Evolutionary conservation across 1,140 invertebrate genomes (phyloP).

Genomic region (Leucophenga varia): DNA sequence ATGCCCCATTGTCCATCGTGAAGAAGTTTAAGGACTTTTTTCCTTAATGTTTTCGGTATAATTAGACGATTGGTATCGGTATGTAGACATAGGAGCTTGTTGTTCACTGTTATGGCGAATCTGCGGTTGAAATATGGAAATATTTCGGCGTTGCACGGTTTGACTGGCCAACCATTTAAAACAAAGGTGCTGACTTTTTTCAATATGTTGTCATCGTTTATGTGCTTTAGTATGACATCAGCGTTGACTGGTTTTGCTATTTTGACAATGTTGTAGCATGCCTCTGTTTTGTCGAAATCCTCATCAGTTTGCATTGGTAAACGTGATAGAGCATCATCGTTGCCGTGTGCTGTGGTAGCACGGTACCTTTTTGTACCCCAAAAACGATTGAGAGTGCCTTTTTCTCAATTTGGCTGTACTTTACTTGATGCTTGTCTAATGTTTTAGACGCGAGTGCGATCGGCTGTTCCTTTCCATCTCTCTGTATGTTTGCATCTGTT

Average conservation of each 20-base stretch:
- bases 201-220: neutral
- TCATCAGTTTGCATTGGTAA: conserved; percentile 2
- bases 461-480: too few relatives aligned
- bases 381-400: conserved; percentile 2
- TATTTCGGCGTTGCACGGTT: too few relatives aligned
- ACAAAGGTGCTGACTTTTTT: conserved; percentile 3
- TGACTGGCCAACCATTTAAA: conserved; percentile 7
- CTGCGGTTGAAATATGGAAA: conserved; percentile 3
- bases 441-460: conserved; percentile 3
- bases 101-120: conserved; percentile 8
- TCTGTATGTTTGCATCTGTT: too few relatives aligned
- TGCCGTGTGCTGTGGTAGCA: conserved; percentile 6
- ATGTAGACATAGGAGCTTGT: conserved; percentile 1
- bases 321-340: conserved; percentile 8
- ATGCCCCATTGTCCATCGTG: conserved; percentile 58
- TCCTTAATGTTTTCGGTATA: conserved; percentile 30
- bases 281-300: conserved; percentile 13
- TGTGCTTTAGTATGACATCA: conserved; percentile 5
- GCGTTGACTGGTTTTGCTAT: conserved; percentile 14
- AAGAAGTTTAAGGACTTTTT: conserved; percentile 40
- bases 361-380: conserved; percentile 7
- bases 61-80: conserved; percentile 20
- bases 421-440: neutral
- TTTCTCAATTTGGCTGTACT: conserved; percentile 2
- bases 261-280: conserved; percentile 12